Evolutionary conservation across 1,140 invertebrate genomes (phyloP), one percentile per base, ranked within the genome.

Genomic region (Dreissena rostriformis): DNA sequence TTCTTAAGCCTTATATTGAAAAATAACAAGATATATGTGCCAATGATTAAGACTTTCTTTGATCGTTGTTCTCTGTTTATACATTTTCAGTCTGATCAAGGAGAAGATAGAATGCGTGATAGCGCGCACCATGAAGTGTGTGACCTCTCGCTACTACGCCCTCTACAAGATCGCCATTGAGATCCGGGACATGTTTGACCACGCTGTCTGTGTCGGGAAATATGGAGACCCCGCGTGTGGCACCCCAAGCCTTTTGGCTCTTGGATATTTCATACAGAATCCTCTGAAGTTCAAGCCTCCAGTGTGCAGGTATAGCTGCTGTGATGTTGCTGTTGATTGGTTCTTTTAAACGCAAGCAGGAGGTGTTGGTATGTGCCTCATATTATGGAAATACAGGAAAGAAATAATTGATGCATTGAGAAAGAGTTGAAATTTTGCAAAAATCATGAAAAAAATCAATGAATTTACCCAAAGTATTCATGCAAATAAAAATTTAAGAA

Each of bases 221-320:
- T 82, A 67, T 68, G 80, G 80, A 22, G 65, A 82, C 24, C 71
- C 80, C 24, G 0, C 39, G 11, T 82, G 80, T 82, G 80, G 71
- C 1, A 75, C 72, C n/a, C 49, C 70, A 0, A 71, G 68, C 28
- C 67, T 75, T 51, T 61, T 82, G 1, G 53, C 71, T 22, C 49
- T 82, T 19, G 57, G 39, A 49, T 68, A 74, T 26, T 28, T 75
- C 6, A 68, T 82, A 24, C 14, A 1, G 0, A 68, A 11, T 39
- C 49, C 71, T 28, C 55, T 26, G 57, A 75, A 11, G 28, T 66
- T 8, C 19, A 74, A 74, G 53, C 55, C 70, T 17, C 22, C 80
- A 26, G 71, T 82, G 19, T 82, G 80, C 80, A 75, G 65, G 80
- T 82, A 82, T n/a, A 39, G 39, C 39, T 39, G 39, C 2, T 39